Base-by-base conservation (phyloP, 2,113 vertebrate species). In the Sapajus apella region DNA sequence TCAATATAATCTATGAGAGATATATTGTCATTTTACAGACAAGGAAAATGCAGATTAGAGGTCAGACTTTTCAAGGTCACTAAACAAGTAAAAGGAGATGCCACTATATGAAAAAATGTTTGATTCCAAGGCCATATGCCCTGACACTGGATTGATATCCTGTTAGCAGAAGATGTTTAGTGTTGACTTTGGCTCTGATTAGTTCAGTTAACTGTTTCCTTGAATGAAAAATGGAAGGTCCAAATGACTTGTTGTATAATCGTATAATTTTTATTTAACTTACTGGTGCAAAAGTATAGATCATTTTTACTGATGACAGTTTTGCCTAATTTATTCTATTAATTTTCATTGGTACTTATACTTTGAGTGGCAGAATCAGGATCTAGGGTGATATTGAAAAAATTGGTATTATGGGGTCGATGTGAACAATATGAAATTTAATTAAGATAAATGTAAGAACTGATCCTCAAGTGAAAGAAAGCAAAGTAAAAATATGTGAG, bases 241-340 rank as follows among this genome's bases (percentile, higher is more conserved):
- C 45, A 64, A 95, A n/a, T 73, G 88, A 87, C 30, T 43, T 47
- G n/a, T 72, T 61, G 50, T 55, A 73, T 55, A 83, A 55, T 66
- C 68, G 80, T 73, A 68, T 83, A 47, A 79, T 77, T 97, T 84
- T 96, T 85, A 96, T 77, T 94, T 90, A 92, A 73, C 20, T 23
- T 90, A 72, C n/a, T 61, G 50, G 8, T 84, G 43, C 45, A 23
- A 83, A 91, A 85, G 94, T 87, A 14, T 87, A 40, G n/a, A 72
- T 87, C 68, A 87, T 94, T 94, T 95, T 13, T 55, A 86, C 90
- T 83, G 16, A 32, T 79, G 35, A 61, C 56, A 52, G 56, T 76
- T 86, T 87, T 82, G 17, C 4, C 92, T 84, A 80, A 55, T 85
- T 47, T 86, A 79, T 94, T 88, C 27, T 58, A 77, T 75, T 86